Base-by-base conservation (phyloP, 2,797 vertebrate species). In the Corythornis leucogaster region DNA sequence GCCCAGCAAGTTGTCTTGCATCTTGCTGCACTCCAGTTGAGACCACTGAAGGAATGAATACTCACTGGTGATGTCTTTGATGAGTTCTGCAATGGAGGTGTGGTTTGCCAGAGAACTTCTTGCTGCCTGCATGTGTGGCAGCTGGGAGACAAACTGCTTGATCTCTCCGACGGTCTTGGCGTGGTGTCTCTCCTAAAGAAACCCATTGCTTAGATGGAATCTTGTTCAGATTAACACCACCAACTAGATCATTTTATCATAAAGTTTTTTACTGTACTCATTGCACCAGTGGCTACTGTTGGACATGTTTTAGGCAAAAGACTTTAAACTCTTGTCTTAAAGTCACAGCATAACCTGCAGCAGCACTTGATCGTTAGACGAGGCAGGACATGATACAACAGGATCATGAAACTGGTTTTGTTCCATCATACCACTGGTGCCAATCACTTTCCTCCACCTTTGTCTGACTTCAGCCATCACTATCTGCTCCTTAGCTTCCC, bases 131-230 rank as follows among this genome's bases (percentile, higher is more conserved):
- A 99, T 99, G 96, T 99, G 99, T 11, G 99, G 99, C 93, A 99
- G 43, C 98, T 99, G 99, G 1, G 99, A 99, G 43, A 99, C 99
- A 93, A 99, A 99, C 97, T 99, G 99, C 97, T 99, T 99, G 71
- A 99, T 99, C 97, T 99, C 99, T 7, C 99, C 99, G 13, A 99
- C 99, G 0, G 99, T 99, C 97, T 99, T 99, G 1, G 99, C 99
- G 0, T 99, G 99, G 95, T 99, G 99, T 43, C 99, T 98, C 62
- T 99, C 99, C 99, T 99, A 94, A 57, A 5, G 75, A 73, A 97
- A 91, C 78, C 57, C 5, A 5, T 33, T 7, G 2, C 54, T 48
- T 12, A 28, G 50, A 43, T 92, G 40, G 91, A 70, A 25, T 11
- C 59, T 46, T 42, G 43, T 31, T 92, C 55, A 25, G 9, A 8